Conservation (phyloP, 2,888 invertebrate genomes). For the Pollenia amentaria region DNA sequence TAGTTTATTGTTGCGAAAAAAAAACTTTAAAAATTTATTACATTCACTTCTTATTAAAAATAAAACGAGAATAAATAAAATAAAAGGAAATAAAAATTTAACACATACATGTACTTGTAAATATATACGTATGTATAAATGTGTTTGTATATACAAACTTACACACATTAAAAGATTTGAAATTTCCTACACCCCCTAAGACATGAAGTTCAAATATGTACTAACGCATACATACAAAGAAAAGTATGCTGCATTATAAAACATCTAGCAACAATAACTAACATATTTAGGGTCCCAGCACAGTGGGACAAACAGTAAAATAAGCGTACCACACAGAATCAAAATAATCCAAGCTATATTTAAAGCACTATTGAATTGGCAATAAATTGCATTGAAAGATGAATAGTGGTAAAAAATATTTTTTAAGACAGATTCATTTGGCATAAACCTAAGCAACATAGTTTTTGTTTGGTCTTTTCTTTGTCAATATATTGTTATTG, state of each 20-base stretch:
- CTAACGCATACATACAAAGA: neutral
- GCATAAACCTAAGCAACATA: no score
- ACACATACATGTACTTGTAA: neutral
- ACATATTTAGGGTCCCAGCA: neutral
- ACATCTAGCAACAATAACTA: conserved; percentile 28
- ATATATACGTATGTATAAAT: neutral
- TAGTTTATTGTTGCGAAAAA: conserved; percentile 44
- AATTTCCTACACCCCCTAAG: neutral
- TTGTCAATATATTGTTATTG: no score
- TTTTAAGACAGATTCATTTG: no score
- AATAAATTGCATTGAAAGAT: no score
- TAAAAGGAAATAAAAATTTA: neutral
- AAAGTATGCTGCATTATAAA: conserved; percentile 27
- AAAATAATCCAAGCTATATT: no score
- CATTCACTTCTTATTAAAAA: conserved; percentile 48
- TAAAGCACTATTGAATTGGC: no score
- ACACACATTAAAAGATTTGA: neutral
- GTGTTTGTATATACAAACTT: conserved; percentile 4
- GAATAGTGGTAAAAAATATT: no score
- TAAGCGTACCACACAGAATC: neutral
- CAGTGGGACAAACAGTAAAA: neutral
- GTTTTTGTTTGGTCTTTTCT: no score
- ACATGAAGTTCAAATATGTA: neutral
- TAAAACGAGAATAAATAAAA: neutral
- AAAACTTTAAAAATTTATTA: conserved; percentile 39